Conservation (phyloP, 1,140 invertebrate genomes). For the Temnothorax nylanderi region DNA sequence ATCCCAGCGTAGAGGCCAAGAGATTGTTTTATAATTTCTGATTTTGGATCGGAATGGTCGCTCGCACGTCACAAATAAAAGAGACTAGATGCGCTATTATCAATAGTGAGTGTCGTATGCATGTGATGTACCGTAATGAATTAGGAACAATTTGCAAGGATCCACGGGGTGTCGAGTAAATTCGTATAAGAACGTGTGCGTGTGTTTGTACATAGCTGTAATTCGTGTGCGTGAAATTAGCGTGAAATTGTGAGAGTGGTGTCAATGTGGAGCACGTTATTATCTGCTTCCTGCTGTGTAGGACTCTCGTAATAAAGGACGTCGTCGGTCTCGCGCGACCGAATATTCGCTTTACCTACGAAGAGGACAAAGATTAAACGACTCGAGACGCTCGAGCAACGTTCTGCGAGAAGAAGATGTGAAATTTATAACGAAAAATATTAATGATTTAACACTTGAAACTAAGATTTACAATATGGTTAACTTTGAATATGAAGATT, state of each 20-base stretch:
- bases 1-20: slow-evolving; percentile 8
- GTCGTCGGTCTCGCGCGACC: slow-evolving; percentile 14
- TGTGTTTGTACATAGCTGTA: slow-evolving; percentile 45
- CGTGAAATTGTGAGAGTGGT: slow-evolving; percentile 32
- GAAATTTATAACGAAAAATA: slow-evolving; percentile 32
- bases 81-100: slow-evolving; percentile 31
- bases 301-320: slow-evolving; percentile 20
- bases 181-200: background rate
- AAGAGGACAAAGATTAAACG: slow-evolving; percentile 63
- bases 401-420: background rate
- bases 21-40: slow-evolving; percentile 69
- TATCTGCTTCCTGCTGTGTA: slow-evolving; percentile 40
- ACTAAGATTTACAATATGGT: slow-evolving; percentile 15
- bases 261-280: slow-evolving; percentile 25
- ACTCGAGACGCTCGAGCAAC: background rate
- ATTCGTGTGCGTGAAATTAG: background rate
- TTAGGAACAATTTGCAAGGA: slow-evolving; percentile 27
- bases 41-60: slow-evolving; percentile 82
- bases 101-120: slow-evolving; percentile 24
- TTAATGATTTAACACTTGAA: slow-evolving; percentile 24
- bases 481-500: slow-evolving; percentile 43
- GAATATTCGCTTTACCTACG: slow-evolving; percentile 51
- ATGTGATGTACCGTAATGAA: slow-evolving; percentile 27
- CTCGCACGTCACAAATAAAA: slow-evolving; percentile 84
- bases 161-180: background rate